Evolutionary conservation across 2,888 invertebrate genomes (phyloP), one percentile per base, ranked within the genome.

Genomic region (Amiota minor): DNA sequence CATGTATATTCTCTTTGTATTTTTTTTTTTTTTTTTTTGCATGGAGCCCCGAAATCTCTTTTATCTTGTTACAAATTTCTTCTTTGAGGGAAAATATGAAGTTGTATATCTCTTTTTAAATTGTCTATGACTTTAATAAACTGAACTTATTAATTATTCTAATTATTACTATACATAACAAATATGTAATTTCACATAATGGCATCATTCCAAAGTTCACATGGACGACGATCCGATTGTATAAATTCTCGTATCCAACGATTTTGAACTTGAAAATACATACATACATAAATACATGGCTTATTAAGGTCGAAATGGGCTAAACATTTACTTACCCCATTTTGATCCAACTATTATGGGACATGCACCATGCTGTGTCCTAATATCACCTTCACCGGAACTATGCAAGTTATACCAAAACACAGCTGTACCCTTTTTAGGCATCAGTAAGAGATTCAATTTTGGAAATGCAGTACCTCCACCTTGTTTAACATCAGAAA

Each of bases 391-490:
- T 79, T 95, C 95, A 0, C 98, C 98, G 77, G 94, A 96, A 4
- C 94, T 93, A 89, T 95, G 94, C 77, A 99, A 91, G 91, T 99
- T 99, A 87, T 94, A 92, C 98, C 98, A 99, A 91, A 97, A 98
- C 0, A 95, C 96, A 9, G 98, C 97, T 12, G 80, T 35, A 1
- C 84, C 84, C 61, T 87, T 88, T 53, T 81, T 79, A 0, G 89
- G 87, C 71, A 59, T 95, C 92, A 72, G 95, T 94, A 91, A 95
- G 94, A 84, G 92, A 91, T 1, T 95, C n/a, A 98, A 91, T 77
- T 93, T 92, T 0, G 98, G 97, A 90, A 99, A 99, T n/a, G 98
- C 99, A 0, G 99, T 99, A 9, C 97, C 98, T 14, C 99, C 99
- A 1, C 99, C 99, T 88, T 97, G 97, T 49, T 95, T 93, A 23